Evolutionary conservation across 2,888 invertebrate species (phyloP).

Genomic region (Metallyticus violacea): DNA sequence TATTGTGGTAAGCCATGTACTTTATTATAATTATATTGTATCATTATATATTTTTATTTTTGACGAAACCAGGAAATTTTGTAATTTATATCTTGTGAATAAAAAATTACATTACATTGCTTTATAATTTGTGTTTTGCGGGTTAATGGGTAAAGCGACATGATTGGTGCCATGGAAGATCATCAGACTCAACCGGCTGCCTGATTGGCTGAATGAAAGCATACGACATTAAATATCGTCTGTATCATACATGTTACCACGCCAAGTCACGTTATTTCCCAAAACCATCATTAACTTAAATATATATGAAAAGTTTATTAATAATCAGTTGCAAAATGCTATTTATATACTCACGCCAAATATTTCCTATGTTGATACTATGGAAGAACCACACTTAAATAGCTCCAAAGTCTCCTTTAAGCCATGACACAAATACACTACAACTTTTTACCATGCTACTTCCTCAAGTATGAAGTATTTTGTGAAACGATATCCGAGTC

Average conservation of each 20-base stretch:
- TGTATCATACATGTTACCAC: neutral
- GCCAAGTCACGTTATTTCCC: neutral
- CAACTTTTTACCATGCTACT: neutral
- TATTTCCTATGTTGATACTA: slow-evolving; percentile 3
- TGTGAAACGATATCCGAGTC: neutral
- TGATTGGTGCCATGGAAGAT: neutral
- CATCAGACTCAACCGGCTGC: neutral
- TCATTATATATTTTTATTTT: no score
- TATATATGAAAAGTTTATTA: neutral
- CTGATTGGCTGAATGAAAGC: neutral
- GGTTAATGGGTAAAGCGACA: neutral
- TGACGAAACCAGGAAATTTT: no score
- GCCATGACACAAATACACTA: neutral
- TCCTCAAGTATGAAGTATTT: neutral
- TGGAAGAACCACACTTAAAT: neutral
- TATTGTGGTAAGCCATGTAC: no score
- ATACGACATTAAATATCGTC: neutral
- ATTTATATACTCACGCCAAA: neutral
- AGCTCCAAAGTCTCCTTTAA: neutral
- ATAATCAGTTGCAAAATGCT: neutral
- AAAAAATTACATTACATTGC: no score
- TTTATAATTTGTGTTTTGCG: neutral
- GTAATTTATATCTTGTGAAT: no score
- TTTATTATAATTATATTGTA: no score
- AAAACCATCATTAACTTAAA: neutral